A percentile compares a stretch with the other conserved stretches of the same genome.
Evolutionary conservation across 2,797 vertebrate genomes (phyloP).

Genomic region (Channallabes apus): DNA sequence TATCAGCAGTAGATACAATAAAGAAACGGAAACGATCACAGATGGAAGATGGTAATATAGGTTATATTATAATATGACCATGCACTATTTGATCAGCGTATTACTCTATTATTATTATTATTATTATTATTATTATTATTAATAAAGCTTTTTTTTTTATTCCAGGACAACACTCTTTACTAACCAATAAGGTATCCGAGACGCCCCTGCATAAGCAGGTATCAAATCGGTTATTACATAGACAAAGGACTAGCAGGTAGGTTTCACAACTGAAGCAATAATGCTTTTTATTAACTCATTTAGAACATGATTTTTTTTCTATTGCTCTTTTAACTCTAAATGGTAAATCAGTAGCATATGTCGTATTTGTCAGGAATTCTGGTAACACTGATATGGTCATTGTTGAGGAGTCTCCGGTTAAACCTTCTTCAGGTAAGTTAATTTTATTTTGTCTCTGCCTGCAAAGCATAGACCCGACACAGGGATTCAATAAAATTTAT

Average conservation of each 20-base stretch:
- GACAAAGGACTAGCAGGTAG: constrained; percentile 88
- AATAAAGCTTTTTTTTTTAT: constrained; percentile 25
- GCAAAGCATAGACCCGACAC: no score
- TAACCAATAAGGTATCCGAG: constrained; percentile 89
- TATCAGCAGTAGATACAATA: constrained; percentile 85
- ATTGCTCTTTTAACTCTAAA: not conserved
- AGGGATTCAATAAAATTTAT: no score
- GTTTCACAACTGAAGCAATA: constrained; percentile 41
- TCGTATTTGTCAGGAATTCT: constrained; percentile 73
- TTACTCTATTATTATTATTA: not conserved
- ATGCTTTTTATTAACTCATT: not conserved
- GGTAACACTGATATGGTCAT: constrained; percentile 75
- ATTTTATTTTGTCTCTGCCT: not conserved
- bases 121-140: not conserved
- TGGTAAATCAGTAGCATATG: not conserved
- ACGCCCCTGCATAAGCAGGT: constrained; percentile 91
- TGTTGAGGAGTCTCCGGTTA: constrained; percentile 94
- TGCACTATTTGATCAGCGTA: not conserved
- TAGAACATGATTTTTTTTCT: not conserved
- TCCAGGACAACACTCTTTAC: constrained; percentile 78
- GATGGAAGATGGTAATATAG: constrained; percentile 62
- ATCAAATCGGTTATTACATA: constrained; percentile 81
- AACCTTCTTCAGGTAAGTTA: constrained; percentile 77
- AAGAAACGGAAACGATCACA: constrained; percentile 69
- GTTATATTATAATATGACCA: not conserved